These are phyloP conservation scores for Bergia sp. DNA, from an alignment of 92 coral and sea anemone genomes.

Conservation along the genomic window DNA sequence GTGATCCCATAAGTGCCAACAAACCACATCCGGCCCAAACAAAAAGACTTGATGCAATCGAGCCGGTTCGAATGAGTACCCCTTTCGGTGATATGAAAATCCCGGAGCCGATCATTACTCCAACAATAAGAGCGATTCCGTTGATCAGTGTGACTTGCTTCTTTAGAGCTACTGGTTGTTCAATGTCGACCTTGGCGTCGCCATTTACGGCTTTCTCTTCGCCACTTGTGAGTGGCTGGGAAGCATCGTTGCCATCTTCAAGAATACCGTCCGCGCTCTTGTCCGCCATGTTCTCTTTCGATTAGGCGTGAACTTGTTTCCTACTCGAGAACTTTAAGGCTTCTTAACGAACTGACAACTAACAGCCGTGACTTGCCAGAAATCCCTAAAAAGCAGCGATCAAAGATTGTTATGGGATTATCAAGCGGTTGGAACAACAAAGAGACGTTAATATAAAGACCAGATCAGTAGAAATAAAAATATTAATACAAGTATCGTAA, in stretches of 20 bases:
- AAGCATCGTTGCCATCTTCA: slow-evolving; percentile 58
- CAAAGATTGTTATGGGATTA: neutral
- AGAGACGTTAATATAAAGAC: neutral
- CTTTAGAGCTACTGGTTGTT: slow-evolving; percentile 70
- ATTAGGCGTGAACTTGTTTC: neutral
- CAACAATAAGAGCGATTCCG: slow-evolving; percentile 92
- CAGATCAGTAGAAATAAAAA: neutral
- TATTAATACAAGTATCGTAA: neutral
- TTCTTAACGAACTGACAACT: neutral
- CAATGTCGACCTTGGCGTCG: slow-evolving; percentile 61
- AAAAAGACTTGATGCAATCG: slow-evolving; percentile 85
- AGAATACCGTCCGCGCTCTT: slow-evolving; percentile 21
- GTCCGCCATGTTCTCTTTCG: slow-evolving; percentile 27
- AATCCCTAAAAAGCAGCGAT: neutral
- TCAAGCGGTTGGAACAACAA: neutral
- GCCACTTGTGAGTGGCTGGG: slow-evolving; percentile 72
- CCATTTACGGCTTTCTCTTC: slow-evolving; percentile 72
- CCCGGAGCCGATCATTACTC: slow-evolving; percentile 98
- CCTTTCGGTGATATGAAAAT: slow-evolving; percentile 97
- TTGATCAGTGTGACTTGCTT: slow-evolving; percentile 86
- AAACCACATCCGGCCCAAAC: slow-evolving; percentile 97
- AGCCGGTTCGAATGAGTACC: slow-evolving; percentile 78
- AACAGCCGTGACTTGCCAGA: neutral
- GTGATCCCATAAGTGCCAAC: slow-evolving; percentile 89
- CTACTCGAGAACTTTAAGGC: neutral